Evolutionary conservation across 2,888 invertebrate genomes (phyloP), one percentile per base, ranked within the genome.

Genomic region (Gastracanthus pulcherrimus): DNA sequence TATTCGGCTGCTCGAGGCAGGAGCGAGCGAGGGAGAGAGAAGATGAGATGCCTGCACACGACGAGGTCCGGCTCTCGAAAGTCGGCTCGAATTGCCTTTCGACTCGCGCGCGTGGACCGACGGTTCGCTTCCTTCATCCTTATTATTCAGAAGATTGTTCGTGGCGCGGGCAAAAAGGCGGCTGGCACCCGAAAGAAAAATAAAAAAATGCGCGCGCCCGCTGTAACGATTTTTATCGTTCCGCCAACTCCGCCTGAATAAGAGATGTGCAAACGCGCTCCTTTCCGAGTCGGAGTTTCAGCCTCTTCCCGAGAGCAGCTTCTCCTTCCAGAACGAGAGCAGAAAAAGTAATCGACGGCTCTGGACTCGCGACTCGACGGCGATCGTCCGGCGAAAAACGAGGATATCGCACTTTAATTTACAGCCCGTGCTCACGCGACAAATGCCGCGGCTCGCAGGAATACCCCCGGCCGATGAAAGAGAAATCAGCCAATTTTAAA

Each of bases 1-100:
- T 82, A 82, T 84, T 76, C 60, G 81, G 69, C 48, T 31, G 62
- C 64, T 51, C 7, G 7, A 23, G 19, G n/a, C n/a, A n/a, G n/a
- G n/a, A n/a, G n/a, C n/a, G n/a, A n/a, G n/a, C n/a, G n/a, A n/a
- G n/a, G n/a, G n/a, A n/a, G n/a, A n/a, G n/a, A n/a, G n/a, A n/a
- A n/a, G n/a, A n/a, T n/a, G n/a, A n/a, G n/a, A n/a, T n/a, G n/a
- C n/a, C n/a, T n/a, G n/a, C n/a, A n/a, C n/a, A n/a, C n/a, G n/a
- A n/a, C n/a, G n/a, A n/a, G n/a, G n/a, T n/a, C 19, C 41, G 62
- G 38, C 34, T 77, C 82, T 78, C 81, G 76, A 83, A 85, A 84
- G 82, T 84, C 79, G 72, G 29, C 34, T 71, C 51, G 45, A 41
- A 72, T 72, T 38, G 71, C 81, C 48, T 69, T 36, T 71, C 64